Percentiles rank a stretch among this genome's conserved stretches.
Evolutionary conservation across 2,888 invertebrate genomes (phyloP).

Genomic region (Lasiommata megera): DNA sequence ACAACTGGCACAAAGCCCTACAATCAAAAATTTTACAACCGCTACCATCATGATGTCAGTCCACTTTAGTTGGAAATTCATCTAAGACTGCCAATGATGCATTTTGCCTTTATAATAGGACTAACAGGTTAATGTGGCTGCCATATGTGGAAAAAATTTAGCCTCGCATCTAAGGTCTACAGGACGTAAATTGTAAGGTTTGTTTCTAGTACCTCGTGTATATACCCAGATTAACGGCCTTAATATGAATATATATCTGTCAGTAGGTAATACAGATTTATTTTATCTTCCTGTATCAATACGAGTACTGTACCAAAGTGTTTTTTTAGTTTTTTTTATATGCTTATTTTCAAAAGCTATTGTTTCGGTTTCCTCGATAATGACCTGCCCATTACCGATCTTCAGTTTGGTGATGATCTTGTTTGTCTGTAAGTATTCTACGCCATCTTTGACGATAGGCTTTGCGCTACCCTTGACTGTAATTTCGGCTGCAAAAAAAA

Average conservation of each 20-base stretch:
- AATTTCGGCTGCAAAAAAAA: conserved; percentile 75
- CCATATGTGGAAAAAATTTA: conserved; percentile 58
- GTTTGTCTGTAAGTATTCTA: conserved; percentile 82
- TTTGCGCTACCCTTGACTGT: conserved; percentile 82
- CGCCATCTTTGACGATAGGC: conserved; percentile 79
- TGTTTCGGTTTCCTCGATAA: conserved; percentile 79
- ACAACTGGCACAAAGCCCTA: conserved; percentile 40
- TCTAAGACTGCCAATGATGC: conserved; percentile 49
- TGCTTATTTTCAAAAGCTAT: no score
- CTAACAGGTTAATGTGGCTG: conserved; percentile 36
- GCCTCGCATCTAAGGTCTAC: conserved; percentile 44
- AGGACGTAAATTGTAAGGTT: conserved; percentile 32
- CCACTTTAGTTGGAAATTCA: conserved; percentile 40
- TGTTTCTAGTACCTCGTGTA: conserved; percentile 21
- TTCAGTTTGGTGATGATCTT: conserved; percentile 83
- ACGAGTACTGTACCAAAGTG: no score
- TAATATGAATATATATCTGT: not conserved
- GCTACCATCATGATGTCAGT: conserved; percentile 42
- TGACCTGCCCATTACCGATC: conserved; percentile 83
- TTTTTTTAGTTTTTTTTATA: no score
- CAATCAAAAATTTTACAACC: conserved; percentile 45
- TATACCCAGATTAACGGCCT: conserved; percentile 7
- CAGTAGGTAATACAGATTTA: not conserved
- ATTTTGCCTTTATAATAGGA: conserved; percentile 63
- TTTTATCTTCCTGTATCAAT: not conserved